A percentile compares a stretch with the other conserved stretches of the same genome.
These are phyloP conservation scores for Chroicocephalus ridibundus DNA, from an alignment of 2,113 vertebrate genomes.

Conservation along the genomic window DNA sequence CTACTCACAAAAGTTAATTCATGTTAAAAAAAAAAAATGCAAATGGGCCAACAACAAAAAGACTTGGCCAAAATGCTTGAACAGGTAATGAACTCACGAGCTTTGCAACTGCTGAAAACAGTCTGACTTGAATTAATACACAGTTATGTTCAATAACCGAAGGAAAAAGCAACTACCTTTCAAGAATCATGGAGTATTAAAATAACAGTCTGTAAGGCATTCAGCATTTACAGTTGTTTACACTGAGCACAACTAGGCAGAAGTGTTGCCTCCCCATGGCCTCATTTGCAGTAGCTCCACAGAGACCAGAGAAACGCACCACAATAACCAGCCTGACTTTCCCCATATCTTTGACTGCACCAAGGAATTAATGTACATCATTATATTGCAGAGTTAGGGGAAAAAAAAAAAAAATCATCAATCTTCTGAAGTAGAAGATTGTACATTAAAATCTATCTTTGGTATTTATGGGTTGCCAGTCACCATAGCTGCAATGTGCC, in stretches of 20 bases:
- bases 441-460: slow-evolving; percentile 57
- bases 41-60: neutral
- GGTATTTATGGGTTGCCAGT: slow-evolving; percentile 66
- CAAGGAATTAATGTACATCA: slow-evolving; percentile 50
- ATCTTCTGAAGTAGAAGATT: slow-evolving; percentile 50
- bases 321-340: neutral
- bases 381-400: slow-evolving; percentile 9
- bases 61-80: neutral
- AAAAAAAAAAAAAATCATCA: neutral
- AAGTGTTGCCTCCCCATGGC: neutral
- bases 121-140: neutral
- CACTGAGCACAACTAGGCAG: neutral
- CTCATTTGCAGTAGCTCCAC: slow-evolving; percentile 13
- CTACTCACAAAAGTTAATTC: neutral
- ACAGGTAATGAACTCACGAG: neutral
- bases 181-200: neutral
- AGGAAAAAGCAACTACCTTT: neutral
- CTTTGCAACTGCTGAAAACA: neutral
- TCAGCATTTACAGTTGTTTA: neutral
- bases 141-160: neutral
- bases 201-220: neutral
- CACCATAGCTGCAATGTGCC: slow-evolving; percentile 44
- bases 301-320: slow-evolving; percentile 6
- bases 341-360: neutral
- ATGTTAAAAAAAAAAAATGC: neutral